These are phyloP conservation scores for Glareola pratincola DNA, from an alignment of 2,113 vertebrate species.

Conservation along the genomic window DNA sequence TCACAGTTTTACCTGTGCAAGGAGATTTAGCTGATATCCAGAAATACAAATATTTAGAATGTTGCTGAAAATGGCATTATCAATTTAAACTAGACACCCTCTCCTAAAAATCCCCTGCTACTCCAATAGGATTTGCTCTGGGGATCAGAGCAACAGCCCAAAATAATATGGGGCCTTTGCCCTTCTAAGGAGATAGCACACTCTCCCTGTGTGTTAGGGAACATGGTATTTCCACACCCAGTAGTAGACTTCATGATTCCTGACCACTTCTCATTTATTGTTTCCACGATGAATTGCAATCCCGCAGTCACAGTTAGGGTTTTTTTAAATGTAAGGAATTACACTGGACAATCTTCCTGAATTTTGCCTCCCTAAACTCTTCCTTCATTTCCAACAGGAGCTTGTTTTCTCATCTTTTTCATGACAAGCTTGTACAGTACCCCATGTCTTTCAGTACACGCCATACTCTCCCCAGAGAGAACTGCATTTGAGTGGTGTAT, in stretches of 20 bases:
- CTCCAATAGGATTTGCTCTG: background rate
- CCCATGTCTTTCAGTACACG: background rate
- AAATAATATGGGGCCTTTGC: background rate
- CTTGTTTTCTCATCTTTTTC: background rate
- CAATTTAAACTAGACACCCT: background rate
- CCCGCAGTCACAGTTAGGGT: background rate
- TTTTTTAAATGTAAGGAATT: background rate
- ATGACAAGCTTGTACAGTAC: background rate
- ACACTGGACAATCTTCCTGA: background rate
- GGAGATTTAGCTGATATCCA: background rate
- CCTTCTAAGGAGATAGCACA: background rate
- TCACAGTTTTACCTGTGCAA: background rate
- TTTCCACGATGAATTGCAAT: background rate
- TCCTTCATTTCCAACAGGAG: background rate
- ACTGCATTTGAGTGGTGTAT: background rate
- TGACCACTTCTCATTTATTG: background rate
- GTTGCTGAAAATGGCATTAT: background rate
- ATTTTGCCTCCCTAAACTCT: background rate
- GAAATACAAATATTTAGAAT: background rate
- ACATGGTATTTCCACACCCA: background rate
- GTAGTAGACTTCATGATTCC: background rate
- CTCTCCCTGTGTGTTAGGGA: background rate
- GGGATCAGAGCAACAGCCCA: background rate
- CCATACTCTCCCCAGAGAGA: background rate
- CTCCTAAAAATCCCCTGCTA: background rate